Base-by-base conservation (phyloP, 1,140 invertebrate genomes). In the Wiebesia pumilae region DNA sequence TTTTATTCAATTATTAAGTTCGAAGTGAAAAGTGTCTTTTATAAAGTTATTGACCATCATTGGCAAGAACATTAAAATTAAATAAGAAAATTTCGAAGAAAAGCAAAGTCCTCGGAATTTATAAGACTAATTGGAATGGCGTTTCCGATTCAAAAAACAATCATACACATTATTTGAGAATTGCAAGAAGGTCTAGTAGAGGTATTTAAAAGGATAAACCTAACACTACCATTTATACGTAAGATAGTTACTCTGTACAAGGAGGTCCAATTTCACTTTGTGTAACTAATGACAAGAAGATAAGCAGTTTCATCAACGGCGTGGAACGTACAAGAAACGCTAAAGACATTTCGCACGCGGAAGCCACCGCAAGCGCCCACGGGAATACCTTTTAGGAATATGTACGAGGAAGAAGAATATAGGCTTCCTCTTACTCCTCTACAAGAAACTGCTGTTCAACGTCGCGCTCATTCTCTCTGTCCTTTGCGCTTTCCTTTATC, bases 261-360 rank as follows among this genome's bases (percentile, higher is more conserved):
- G 33, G 3, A 21, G 40, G 73, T 79, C 83, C 73, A 84, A 75
- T 30, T 79, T 67, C 40, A 73, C 38, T 87, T 62, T 77, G 90
- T 87, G 88, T 89, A 90, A 89, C 87, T 91, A 90, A 90, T 85
- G 87, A 88, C 87, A 84, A 88, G 82, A 80, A 90, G 90, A 90
- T 91, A 90, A 91, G 90, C 81, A 88, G 88, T 84, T 84, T 54
- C 58, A 87, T 86, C 89, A 90, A 89, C 89, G 87, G 88, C 81
- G 89, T 87, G 89, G 88, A 90, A 90, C 90, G 87, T 77, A 87
- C 67, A 88, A 89, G 87, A 67, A 81, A 65, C 83, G 84, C 79
- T 65, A 83, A 81, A 80, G 86, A 90, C 87, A 88, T 90, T 91
- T 87, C 78, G 88, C 85, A n/a, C n/a, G 87, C 81, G 86, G 87